Conservation (phyloP, 1,140 invertebrate genomes). For the Druon quercuslanigerum region DNA sequence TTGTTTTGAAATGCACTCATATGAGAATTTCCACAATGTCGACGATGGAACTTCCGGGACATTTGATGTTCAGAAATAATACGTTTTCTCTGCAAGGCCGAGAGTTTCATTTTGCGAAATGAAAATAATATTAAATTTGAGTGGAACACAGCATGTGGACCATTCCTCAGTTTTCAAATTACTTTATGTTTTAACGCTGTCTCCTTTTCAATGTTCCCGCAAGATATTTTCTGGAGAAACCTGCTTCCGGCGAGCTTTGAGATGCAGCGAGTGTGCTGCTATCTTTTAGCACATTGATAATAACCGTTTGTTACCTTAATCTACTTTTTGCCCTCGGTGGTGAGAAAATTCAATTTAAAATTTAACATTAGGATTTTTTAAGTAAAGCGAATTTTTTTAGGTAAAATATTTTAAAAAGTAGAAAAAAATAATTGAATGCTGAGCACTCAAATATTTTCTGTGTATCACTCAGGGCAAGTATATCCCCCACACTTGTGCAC, state of each 20-base stretch:
- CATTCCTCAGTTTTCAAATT: slow-evolving; percentile 41
- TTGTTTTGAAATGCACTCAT: too few species aligned
- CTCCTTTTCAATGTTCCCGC: neutral
- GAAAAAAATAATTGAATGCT: too few species aligned
- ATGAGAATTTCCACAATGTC: too few species aligned
- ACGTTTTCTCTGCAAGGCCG: neutral
- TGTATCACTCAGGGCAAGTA: too few species aligned
- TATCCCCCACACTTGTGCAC: too few species aligned
- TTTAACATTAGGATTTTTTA: neutral
- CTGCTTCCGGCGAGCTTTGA: neutral
- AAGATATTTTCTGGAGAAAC: slow-evolving; percentile 23
- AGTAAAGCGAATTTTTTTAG: neutral
- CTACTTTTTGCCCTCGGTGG: neutral
- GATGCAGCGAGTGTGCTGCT: neutral
- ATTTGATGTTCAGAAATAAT: too few species aligned
- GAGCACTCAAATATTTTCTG: too few species aligned
- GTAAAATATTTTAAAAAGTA: neutral
- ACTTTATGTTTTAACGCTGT: neutral
- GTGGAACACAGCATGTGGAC: slow-evolving; percentile 36
- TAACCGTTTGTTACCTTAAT: slow-evolving; percentile 23
- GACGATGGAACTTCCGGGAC: too few species aligned
- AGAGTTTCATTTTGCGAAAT: slow-evolving; percentile 56
- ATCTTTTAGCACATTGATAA: neutral
- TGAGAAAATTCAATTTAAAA: neutral
- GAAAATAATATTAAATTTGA: slow-evolving; percentile 60